Percentiles rank a stretch among this genome's conserved stretches.
Evolutionary conservation across 1,140 invertebrate genomes (phyloP).

Genomic region (Nephila pilipes): DNA sequence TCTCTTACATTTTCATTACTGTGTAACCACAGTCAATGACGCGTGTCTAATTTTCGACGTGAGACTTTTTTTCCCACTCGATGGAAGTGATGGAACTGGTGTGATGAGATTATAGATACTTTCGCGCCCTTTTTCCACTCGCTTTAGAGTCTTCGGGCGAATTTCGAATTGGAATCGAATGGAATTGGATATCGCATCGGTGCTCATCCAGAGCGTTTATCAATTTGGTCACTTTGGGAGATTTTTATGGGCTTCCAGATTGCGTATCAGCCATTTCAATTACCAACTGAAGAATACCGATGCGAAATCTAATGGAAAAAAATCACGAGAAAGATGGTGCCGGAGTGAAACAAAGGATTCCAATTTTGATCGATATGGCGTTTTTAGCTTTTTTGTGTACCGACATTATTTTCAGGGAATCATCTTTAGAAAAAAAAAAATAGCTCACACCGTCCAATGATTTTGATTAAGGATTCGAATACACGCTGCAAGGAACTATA

Average conservation of each 20-base stretch:
- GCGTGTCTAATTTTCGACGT: not conserved
- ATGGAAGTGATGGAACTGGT: no score
- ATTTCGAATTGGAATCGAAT: no score
- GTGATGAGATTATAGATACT: no score
- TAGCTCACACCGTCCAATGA: no score
- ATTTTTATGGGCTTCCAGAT: no score
- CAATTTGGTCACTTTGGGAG: not conserved
- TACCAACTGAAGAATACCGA: no score
- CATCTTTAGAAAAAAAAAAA: no score
- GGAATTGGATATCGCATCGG: not conserved
- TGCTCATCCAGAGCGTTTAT: slow-evolving; percentile 9
- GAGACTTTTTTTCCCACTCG: not conserved
- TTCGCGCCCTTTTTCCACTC: no score
- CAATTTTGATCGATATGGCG: not conserved
- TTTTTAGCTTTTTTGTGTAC: not conserved
- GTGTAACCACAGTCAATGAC: not conserved
- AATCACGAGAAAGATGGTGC: not conserved
- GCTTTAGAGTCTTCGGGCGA: no score
- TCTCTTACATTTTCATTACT: not conserved
- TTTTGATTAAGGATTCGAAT: no score
- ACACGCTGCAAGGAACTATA: no score
- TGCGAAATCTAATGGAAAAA: not conserved
- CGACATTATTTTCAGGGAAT: not conserved
- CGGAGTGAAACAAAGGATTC: not conserved
- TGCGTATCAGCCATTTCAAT: no score